A percentile compares a stretch with the other conserved stretches of the same genome.
These are phyloP conservation scores for Chymomyza procnemis DNA, from an alignment of 2,888 invertebrate genomes.

Conservation along the genomic window DNA sequence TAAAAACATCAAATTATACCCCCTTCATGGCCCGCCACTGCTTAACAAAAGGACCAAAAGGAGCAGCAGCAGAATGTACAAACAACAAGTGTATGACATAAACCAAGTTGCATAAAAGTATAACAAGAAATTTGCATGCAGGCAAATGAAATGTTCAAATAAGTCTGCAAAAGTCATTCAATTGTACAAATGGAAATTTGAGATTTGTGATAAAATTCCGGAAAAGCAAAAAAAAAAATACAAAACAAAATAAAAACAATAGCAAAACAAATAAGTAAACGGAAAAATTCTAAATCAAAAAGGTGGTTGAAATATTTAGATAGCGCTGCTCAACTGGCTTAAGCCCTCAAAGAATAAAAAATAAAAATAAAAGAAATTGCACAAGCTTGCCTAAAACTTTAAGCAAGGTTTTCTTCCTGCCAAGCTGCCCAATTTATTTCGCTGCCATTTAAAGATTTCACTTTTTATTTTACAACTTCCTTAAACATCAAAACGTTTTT, in stretches of 20 bases:
- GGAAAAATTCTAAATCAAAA: not conserved
- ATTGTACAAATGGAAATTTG: slow-evolving; percentile 57
- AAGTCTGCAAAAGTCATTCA: slow-evolving; percentile 43
- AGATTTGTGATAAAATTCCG: slow-evolving; percentile 49
- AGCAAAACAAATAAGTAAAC: not conserved
- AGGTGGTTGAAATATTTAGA: not conserved
- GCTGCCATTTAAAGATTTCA: not conserved
- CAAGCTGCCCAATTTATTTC: not conserved
- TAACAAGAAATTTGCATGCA: slow-evolving; percentile 44
- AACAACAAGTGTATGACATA: slow-evolving; percentile 10
- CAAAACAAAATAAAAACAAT: not conserved
- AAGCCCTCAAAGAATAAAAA: not conserved
- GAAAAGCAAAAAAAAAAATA: slow-evolving; percentile 7
- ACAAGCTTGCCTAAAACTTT: not conserved
- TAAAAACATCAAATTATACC: no score
- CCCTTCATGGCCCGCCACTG: not conserved
- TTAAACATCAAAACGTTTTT: slow-evolving; percentile 37
- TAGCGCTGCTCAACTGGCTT: not conserved
- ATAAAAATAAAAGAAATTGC: not conserved
- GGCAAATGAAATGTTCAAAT: slow-evolving; percentile 55
- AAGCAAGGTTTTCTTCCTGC: not conserved
- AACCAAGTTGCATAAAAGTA: not conserved
- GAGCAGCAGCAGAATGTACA: slow-evolving; percentile 37
- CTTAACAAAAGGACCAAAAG: not conserved
- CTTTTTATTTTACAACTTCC: not conserved